Evolutionary conservation across 1,140 invertebrate species (phyloP).

Genomic region (Rhopalosiphum maidis): DNA sequence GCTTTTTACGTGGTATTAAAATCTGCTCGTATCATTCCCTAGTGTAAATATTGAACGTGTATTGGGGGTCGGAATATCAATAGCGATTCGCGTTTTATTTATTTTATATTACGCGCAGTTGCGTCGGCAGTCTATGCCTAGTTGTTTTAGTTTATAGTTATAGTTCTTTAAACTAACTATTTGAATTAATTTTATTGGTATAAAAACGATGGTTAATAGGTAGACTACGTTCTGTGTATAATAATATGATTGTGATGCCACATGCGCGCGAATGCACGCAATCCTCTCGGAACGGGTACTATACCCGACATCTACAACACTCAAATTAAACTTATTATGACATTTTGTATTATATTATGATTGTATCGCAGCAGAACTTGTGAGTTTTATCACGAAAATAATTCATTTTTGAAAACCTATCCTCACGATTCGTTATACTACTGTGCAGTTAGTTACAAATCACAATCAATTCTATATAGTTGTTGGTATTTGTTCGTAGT

Average conservation of each 20-base stretch:
- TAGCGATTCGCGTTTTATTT: background rate
- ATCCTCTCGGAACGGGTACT: background rate
- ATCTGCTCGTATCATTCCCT: background rate
- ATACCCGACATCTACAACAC: background rate
- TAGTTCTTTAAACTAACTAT: background rate
- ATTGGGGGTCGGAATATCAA: background rate
- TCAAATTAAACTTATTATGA: background rate
- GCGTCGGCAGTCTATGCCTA: background rate
- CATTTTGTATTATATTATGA: background rate
- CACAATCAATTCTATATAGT: background rate
- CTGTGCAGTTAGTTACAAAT: background rate
- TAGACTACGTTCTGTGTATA: background rate
- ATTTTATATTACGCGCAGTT: background rate
- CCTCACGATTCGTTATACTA: background rate
- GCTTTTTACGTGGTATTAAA: background rate
- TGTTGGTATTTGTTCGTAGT: background rate
- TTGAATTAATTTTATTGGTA: background rate
- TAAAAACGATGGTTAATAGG: background rate
- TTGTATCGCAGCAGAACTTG: background rate
- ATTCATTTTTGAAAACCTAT: background rate
- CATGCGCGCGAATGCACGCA: background rate
- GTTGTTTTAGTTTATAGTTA: background rate
- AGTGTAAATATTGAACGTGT: background rate
- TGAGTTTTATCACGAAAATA: background rate
- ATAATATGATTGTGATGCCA: too few species aligned